phyloP scores from a whole-genome alignment of 2,888 invertebrate genomes.

The Amphipyra berbera region DNA sequence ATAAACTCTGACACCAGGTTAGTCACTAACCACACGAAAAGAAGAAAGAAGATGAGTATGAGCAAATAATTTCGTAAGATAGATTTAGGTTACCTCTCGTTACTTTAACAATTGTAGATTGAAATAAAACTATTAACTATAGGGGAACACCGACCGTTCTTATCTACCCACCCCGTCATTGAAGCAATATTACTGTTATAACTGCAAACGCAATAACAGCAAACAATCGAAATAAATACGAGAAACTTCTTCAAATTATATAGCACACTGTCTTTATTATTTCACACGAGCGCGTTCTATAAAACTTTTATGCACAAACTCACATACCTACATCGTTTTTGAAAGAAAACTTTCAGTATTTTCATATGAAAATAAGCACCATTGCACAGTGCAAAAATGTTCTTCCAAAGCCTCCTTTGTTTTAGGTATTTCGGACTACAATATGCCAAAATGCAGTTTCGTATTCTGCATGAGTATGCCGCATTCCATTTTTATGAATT shows the following conservation, averaged over 20 bases:
- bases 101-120: too few relatives aligned
- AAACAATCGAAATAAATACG: slow-evolving; percentile 15
- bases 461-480: slow-evolving; percentile 25
- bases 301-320: slow-evolving; percentile 26
- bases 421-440: slow-evolving; percentile 45
- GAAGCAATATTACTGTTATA: neutral
- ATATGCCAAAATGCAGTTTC: slow-evolving; percentile 47
- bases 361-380: slow-evolving; percentile 48
- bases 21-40: too few relatives aligned
- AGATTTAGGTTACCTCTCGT: too few relatives aligned
- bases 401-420: slow-evolving; percentile 49
- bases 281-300: slow-evolving; percentile 14
- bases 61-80: too few relatives aligned
- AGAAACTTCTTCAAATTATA: slow-evolving; percentile 14
- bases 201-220: neutral
- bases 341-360: slow-evolving; percentile 41
- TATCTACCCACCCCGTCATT: neutral
- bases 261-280: slow-evolving; percentile 24
- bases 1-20: too few relatives aligned
- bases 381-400: slow-evolving; percentile 32
- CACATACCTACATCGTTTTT: slow-evolving; percentile 20
- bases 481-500: slow-evolving; percentile 41
- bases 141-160: too few relatives aligned
- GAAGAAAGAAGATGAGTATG: too few relatives aligned
- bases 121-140: too few relatives aligned